Evolutionary conservation across 2,888 invertebrate species (phyloP), one percentile per base, ranked within the genome.

Genomic region (Cartodere bifasciata): DNA sequence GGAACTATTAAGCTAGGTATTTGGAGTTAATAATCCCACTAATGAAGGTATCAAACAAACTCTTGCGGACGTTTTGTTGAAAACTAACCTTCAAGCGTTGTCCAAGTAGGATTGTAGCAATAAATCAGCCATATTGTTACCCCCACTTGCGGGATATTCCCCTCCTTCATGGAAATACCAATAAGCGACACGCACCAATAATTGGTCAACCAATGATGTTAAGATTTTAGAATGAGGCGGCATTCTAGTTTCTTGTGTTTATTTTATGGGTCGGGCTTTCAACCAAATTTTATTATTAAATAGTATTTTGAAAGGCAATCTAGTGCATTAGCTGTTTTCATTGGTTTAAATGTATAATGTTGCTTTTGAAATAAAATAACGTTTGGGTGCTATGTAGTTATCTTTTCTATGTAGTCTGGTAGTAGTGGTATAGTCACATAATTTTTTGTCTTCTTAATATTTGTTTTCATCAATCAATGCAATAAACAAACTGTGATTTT

Each of bases 41-140:
- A 17, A 17, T n/a, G 6, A 9, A 9, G 9, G 20, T n/a, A n/a
- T n/a, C n/a, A n/a, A n/a, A n/a, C n/a, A n/a, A 41, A 41, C 51
- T 41, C 42, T 47, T 47, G 29, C 41, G 39, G 52, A 50, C 49
- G 52, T 51, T 44, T 53, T 40, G 45, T 50, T 47, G 42, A 46
- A 49, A 55, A 58, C 58, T 56, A 55, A 56, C 51, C 48, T 49
- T 39, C 43, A 47, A 49, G 45, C 44, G 31, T 36, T 31, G 39
- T 35, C 35, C 32, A 16, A 24, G 30, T 31, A 26, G 35, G 43
- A 36, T 36, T 39, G 47, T 44, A 51, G 50, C 50, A 48, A 54
- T 58, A 55, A 56, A 58, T 58, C 59, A 60, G 60, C 60, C 60
- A 60, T 60, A 55, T 60, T 60, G 53, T 50, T 39, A 39, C 43